Conservation (phyloP, 1,140 invertebrate species). For the Ptiloglossa arizonensis region DNA sequence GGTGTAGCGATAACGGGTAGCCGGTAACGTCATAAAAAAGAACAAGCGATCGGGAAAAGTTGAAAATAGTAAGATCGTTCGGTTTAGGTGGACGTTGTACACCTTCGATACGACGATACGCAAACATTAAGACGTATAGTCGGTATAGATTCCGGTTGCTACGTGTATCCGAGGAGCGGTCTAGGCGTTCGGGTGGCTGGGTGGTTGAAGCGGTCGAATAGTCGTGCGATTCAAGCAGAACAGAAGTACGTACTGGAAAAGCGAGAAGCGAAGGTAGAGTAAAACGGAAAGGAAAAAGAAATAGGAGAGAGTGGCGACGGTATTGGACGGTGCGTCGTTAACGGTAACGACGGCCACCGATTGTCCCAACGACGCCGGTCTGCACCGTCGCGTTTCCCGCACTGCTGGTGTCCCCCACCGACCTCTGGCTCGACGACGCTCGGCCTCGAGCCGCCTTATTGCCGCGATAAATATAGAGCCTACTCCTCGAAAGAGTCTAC, state of each 20-base stretch:
- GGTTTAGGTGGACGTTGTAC: no score
- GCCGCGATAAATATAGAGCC: constrained; percentile 75
- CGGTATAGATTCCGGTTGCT: no score
- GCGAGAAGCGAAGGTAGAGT: constrained; percentile 14
- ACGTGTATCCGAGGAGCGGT: neutral
- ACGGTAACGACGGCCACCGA: constrained; percentile 75
- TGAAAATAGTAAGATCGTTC: no score
- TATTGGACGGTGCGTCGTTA: constrained; percentile 74
- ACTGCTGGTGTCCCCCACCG: constrained; percentile 21
- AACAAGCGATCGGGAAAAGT: no score
- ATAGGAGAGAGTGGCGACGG: constrained; percentile 58
- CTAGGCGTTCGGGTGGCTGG: neutral
- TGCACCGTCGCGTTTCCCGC: constrained; percentile 31
- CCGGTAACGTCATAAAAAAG: no score
- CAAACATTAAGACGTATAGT: no score
- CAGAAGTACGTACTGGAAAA: constrained; percentile 42
- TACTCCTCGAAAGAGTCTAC: constrained; percentile 61
- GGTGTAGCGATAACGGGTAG: no score
- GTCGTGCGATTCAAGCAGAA: constrained; percentile 30
- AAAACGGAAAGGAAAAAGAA: constrained; percentile 43
- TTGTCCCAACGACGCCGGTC: constrained; percentile 69
- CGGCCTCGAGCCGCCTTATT: constrained; percentile 69
- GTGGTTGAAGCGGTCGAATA: constrained; percentile 9
- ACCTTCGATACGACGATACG: no score
- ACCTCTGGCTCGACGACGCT: constrained; percentile 57